Conservation (phyloP, 2,797 vertebrate genomes). For the Phoebastria nigripes region DNA sequence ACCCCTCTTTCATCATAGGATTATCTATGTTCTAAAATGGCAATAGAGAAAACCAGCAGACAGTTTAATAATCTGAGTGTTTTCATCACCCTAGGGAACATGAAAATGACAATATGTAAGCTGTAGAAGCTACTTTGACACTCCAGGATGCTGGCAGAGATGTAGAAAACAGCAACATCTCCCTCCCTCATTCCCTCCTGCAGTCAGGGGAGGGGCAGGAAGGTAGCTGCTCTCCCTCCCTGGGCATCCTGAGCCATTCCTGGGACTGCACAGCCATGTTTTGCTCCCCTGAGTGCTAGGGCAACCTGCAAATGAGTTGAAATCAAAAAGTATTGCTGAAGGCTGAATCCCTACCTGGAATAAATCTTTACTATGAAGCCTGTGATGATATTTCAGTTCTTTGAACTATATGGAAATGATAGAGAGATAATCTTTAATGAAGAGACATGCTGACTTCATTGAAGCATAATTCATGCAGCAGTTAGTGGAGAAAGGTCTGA, state of each 20-base stretch:
- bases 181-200: neutral
- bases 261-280: neutral
- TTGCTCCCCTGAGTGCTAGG: neutral
- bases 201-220: neutral
- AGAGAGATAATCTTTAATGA: neutral
- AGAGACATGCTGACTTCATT: neutral
- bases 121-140: neutral
- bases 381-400: neutral
- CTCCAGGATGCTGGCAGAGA: neutral
- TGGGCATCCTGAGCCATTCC: neutral
- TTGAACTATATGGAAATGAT: neutral
- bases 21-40: neutral
- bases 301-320: neutral
- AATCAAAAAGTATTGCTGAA: fast-evolving
- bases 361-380: neutral
- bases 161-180: neutral
- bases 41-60: neutral
- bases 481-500: neutral
- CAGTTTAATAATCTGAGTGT: neutral
- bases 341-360: neutral
- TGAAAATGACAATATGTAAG: neutral
- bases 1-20: neutral
- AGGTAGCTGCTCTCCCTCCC: neutral
- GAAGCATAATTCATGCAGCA: neutral
- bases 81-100: neutral